Evolutionary conservation across 2,113 vertebrate genomes (phyloP).

Genomic region (Hucho hucho): DNA sequence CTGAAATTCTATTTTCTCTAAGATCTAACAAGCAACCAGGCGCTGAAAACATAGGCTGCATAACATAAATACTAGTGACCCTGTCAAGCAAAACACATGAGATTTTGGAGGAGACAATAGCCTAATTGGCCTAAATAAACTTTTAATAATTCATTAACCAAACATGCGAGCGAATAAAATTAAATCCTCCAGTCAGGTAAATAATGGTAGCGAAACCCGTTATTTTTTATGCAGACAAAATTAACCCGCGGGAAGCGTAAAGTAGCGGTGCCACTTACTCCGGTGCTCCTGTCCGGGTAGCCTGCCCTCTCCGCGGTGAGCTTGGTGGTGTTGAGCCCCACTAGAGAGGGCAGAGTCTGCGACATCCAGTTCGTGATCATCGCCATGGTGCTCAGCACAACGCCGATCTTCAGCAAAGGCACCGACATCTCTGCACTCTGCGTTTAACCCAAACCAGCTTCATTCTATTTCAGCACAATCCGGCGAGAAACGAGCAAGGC

Average conservation of each 20-base stretch:
- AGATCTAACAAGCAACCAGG: not conserved
- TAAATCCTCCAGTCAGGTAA: no score
- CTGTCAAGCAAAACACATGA: not conserved
- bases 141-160: not conserved
- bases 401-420: conserved; percentile 95
- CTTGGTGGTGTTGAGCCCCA: conserved; percentile 93
- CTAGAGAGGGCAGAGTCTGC: conserved; percentile 94
- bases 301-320: conserved; percentile 87
- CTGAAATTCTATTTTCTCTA: not conserved
- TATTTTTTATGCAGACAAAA: not conserved
- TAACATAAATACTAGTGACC: not conserved
- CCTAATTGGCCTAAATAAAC: not conserved
- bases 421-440: conserved; percentile 85
- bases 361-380: conserved; percentile 99
- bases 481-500: conserved; percentile 69
- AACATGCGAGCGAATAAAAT: not conserved
- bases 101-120: not conserved
- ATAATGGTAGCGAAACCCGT: no score
- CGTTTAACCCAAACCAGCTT: conserved; percentile 70
- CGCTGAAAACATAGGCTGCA: not conserved
- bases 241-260: not conserved
- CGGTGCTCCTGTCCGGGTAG: conserved; percentile 88
- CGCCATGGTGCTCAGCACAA: conserved; percentile 98
- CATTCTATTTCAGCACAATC: conserved; percentile 75
- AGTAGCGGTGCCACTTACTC: conserved; percentile 80